phyloP scores from a whole-genome alignment of 2,888 invertebrate genomes.

The Trachelus troglodyta region DNA sequence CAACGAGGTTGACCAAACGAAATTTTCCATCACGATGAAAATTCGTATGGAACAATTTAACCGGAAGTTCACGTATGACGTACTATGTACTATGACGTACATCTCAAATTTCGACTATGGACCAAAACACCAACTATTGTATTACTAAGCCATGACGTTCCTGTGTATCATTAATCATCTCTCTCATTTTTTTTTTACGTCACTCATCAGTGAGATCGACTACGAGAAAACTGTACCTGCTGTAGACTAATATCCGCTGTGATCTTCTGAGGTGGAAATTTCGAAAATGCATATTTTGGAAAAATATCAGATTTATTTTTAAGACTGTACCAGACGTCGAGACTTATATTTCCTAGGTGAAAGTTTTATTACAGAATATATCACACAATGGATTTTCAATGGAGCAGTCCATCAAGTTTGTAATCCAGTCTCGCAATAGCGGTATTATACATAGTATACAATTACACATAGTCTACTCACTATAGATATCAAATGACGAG shows the following conservation, averaged over 20 bases:
- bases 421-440: no score
- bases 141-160: background rate
- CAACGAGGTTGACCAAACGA: background rate
- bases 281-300: background rate
- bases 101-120: background rate
- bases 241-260: background rate
- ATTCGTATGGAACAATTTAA: background rate
- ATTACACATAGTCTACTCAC: background rate
- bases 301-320: no score
- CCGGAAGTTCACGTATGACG: background rate
- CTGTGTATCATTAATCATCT: background rate
- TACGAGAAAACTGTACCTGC: background rate
- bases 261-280: background rate
- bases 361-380: no score
- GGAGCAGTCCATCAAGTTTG: no score
- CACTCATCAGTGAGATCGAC: background rate
- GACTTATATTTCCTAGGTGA: no score
- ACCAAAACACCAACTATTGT: background rate
- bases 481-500: background rate
- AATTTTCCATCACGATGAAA: background rate
- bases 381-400: no score
- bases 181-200: no score
- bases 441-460: no score
- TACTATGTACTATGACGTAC: no score
- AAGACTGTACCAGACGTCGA: no score